phyloP scores from a whole-genome alignment of 2,113 vertebrate genomes.

The Dromiciops gliroides region DNA sequence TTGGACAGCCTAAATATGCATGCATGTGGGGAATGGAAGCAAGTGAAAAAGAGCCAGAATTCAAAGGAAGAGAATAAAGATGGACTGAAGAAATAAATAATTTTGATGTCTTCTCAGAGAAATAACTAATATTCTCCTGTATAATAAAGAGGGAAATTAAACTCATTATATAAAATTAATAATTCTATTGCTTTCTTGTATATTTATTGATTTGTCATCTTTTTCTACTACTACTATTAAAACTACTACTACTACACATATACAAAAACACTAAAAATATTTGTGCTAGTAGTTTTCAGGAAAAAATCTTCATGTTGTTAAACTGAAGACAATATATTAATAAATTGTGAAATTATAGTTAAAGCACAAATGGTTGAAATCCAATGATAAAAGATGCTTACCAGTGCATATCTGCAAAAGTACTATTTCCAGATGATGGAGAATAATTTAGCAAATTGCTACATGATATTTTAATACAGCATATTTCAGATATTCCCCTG shows the following conservation, averaged over 20 bases:
- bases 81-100: background rate
- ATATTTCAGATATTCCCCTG: background rate
- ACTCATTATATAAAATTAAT: background rate
- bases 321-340: background rate
- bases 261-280: background rate
- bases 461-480: background rate
- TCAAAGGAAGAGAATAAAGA: background rate
- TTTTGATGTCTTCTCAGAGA: background rate
- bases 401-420: background rate
- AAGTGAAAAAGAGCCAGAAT: background rate
- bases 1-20: background rate
- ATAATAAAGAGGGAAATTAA: background rate
- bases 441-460: background rate
- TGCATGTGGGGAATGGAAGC: background rate
- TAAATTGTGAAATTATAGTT: background rate
- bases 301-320: background rate
- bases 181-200: background rate
- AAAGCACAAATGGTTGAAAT: background rate
- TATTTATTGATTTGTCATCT: background rate
- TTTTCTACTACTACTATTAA: background rate
- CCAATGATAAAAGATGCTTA: background rate
- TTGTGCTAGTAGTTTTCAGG: background rate
- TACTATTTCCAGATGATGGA: background rate
- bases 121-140: background rate
- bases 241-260: background rate